phyloP scores from a whole-genome alignment of 2,888 invertebrate genomes.

The Eupithecia exiguata region DNA sequence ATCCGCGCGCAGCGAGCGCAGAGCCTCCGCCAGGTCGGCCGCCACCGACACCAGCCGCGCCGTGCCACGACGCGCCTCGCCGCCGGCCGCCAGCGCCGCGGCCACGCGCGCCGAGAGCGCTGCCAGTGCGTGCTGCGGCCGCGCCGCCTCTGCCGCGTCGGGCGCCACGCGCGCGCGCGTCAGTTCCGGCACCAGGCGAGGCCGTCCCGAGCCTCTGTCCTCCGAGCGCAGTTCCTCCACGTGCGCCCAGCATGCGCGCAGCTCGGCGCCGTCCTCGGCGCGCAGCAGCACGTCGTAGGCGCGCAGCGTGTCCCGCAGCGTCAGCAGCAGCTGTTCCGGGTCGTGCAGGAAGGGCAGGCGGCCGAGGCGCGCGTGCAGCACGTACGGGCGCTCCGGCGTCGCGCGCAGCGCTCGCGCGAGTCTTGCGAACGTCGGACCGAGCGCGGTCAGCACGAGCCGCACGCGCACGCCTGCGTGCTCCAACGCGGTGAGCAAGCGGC shows the following conservation, averaged over 20 bases:
- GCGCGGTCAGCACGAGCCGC: slow-evolving; percentile 22
- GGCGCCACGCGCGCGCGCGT: slow-evolving; percentile 6
- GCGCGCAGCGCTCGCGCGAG: slow-evolving; percentile 23
- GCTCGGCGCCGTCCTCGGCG: slow-evolving; percentile 5
- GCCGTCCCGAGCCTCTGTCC: not conserved
- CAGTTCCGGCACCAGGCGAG: slow-evolving; percentile 8
- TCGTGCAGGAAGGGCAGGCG: slow-evolving; percentile 36
- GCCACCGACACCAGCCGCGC: slow-evolving; percentile 25
- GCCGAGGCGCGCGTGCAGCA: slow-evolving; percentile 5
- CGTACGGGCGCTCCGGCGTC: slow-evolving; percentile 23
- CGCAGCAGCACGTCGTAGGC: slow-evolving; percentile 30
- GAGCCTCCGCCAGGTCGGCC: slow-evolving; percentile 15
- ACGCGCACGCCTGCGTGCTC: slow-evolving; percentile 13
- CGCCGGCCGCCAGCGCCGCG: slow-evolving; percentile 16
- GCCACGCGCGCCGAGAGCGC: slow-evolving; percentile 26
- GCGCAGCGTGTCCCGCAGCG: slow-evolving; percentile 31
- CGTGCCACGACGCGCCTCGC: slow-evolving; percentile 22
- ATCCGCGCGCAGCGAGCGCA: slow-evolving; percentile 19
- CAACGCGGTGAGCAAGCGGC: not conserved
- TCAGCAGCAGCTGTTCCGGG: slow-evolving; percentile 29
- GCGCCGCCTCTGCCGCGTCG: not conserved
- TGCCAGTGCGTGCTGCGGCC: slow-evolving; percentile 8
- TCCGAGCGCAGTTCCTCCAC: not conserved
- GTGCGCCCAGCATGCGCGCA: slow-evolving; percentile 15
- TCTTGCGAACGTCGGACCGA: slow-evolving; percentile 27